Conservation (phyloP, 2,888 invertebrate species). For the Cerceris ruficornis region DNA sequence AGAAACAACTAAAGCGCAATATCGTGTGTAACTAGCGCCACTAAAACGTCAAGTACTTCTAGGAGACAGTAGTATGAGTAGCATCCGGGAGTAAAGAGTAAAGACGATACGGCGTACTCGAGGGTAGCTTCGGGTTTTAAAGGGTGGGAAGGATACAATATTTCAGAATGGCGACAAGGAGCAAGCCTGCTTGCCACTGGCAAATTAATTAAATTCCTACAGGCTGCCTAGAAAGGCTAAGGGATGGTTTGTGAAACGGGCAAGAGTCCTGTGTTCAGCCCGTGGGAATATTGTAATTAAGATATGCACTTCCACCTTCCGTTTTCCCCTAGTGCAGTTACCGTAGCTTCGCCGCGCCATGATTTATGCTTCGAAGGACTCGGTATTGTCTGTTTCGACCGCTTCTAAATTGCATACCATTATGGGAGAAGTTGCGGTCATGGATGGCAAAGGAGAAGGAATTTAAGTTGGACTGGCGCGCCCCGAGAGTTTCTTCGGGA, state of each 20-base stretch:
- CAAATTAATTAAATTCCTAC: slow-evolving; percentile 79
- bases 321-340: slow-evolving; percentile 58
- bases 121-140: slow-evolving; percentile 63
- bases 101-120: slow-evolving; percentile 43
- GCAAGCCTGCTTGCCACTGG: slow-evolving; percentile 72
- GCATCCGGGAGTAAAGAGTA: slow-evolving; percentile 19
- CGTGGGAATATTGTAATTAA: slow-evolving; percentile 79
- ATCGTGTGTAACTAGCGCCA: slow-evolving; percentile 20
- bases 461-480: too few species aligned
- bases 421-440: slow-evolving; percentile 31
- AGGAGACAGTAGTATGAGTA: too few species aligned
- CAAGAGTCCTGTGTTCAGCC: slow-evolving; percentile 71
- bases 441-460: too few species aligned
- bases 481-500: too few species aligned
- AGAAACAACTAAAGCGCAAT: slow-evolving; percentile 35
- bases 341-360: slow-evolving; percentile 48
- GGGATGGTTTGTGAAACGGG: slow-evolving; percentile 59
- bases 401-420: slow-evolving; percentile 71
- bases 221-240: slow-evolving; percentile 65
- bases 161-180: slow-evolving; percentile 75
- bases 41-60: slow-evolving; percentile 23
- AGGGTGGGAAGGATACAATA: slow-evolving; percentile 71
- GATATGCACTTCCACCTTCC: slow-evolving; percentile 75
- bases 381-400: slow-evolving; percentile 70
- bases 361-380: slow-evolving; percentile 71